Evolutionary conservation across 2,113 vertebrate species (phyloP), one percentile per base, ranked within the genome.

Genomic region (Grallaria varia): DNA sequence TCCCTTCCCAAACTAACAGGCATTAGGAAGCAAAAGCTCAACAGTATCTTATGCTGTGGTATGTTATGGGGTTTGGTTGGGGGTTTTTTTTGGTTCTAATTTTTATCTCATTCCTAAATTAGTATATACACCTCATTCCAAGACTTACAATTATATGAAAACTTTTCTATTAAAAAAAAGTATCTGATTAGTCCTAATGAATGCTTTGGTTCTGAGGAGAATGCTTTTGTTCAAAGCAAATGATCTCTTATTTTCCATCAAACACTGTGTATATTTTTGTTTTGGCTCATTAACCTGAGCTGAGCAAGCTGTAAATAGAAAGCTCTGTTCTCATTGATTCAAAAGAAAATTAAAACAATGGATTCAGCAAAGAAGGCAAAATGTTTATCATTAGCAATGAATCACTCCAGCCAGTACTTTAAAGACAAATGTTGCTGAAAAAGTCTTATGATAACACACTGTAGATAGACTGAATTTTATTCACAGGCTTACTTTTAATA

Each of bases 381-480:
- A 93, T 77, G 30, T 40, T 93, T 93, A 74, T 37, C 55, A 59
- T 72, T 85, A 88, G 56, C 44, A 78, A 71, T 84, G 2, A 95
- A 86, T 86, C 50, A 63, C 47, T 77, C 15, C 73, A 93, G 59
- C 40, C 52, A 90, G 21, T 44, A 69, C 11, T 59, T 83, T 73
- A 76, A 92, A 91, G 45, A 77, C 37, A 76, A 93, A 67, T 22
- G n/a, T 20, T 73, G 13, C 66, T 71, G 50, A 71, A 84, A 95
- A 95, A 75, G 58, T 84, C 68, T 82, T 44, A 52, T 0, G 2
- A 89, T 95, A 90, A 12, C 56, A 90, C 93, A 89, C 76, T 94
- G 62, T 81, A 64, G 95, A 94, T 56, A 96, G 78, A 47, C 83
- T 94, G 86, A 95, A 95, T 97, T 97, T 95, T 97, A 94, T 94